A percentile compares a stretch with the other conserved stretches of the same genome.
Conservation (phyloP, 2,113 vertebrate species). For the Chionomys nivalis region DNA sequence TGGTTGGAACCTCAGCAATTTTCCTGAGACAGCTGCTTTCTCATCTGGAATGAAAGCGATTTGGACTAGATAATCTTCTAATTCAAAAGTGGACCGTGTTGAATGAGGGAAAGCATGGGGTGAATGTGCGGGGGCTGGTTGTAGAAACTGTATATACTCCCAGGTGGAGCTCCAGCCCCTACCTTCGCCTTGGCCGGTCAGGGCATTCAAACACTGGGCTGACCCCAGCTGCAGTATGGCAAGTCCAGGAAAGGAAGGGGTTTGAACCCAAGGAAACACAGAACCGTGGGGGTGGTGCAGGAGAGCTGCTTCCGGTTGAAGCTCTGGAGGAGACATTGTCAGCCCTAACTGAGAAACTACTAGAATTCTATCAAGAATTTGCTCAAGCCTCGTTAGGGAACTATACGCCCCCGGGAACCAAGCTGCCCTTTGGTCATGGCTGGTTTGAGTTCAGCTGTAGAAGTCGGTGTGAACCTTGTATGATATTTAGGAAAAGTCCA, state of each 20-base stretch:
- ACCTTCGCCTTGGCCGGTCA: not conserved
- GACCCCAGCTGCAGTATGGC: too few relatives aligned
- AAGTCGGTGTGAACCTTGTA: not conserved
- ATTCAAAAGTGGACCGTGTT: not conserved
- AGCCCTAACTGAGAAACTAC: not conserved
- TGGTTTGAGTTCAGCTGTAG: not conserved
- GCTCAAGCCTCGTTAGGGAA: not conserved
- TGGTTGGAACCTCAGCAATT: not conserved
- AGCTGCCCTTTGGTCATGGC: not conserved
- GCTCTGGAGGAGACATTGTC: not conserved
- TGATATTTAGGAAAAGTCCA: constrained; percentile 10
- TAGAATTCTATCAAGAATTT: constrained; percentile 25
- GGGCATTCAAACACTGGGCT: not conserved
- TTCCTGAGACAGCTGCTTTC: not conserved
- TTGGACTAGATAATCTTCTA: not conserved
- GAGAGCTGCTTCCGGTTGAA: not conserved
- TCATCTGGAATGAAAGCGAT: not conserved
- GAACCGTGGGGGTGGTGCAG: rapidly evolving
- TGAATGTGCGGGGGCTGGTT: not conserved
- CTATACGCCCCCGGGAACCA: not conserved
- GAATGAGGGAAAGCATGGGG: not conserved
- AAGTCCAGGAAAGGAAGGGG: rapidly evolving
- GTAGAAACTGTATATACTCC: not conserved
- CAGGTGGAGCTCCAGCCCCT: not conserved
- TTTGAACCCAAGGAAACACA: not conserved